A percentile compares a stretch with the other conserved stretches of the same genome.
These are phyloP conservation scores for Streptopelia turtur DNA, from an alignment of 2,797 vertebrate species.

Conservation along the genomic window DNA sequence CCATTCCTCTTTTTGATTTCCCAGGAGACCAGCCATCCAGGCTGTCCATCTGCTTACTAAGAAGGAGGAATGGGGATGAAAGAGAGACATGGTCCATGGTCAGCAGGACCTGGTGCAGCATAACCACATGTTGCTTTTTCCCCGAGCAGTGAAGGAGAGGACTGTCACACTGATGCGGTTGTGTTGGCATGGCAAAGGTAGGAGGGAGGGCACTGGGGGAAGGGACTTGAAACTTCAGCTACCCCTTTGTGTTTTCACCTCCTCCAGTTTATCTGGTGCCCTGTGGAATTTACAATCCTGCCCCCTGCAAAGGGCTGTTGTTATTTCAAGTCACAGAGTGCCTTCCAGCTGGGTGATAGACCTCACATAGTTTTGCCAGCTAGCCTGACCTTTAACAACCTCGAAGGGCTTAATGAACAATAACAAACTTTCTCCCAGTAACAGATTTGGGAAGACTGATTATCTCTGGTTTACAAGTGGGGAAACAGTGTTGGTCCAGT, in stretches of 20 bases:
- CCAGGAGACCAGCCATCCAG: neutral
- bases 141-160: neutral
- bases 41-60: neutral
- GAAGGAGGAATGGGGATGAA: neutral
- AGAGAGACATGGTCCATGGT: fast-evolving
- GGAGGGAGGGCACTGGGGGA: neutral
- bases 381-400: neutral
- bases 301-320: neutral
- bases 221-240: neutral
- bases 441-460: neutral
- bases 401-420: neutral
- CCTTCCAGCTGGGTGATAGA: neutral
- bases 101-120: neutral
- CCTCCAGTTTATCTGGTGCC: slow-evolving; percentile 32
- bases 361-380: neutral
- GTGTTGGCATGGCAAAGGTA: slow-evolving; percentile 31
- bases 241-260: slow-evolving; percentile 29
- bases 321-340: neutral
- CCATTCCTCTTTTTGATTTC: neutral
- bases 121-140: neutral
- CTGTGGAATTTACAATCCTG: slow-evolving; percentile 21
- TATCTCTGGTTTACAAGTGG: neutral
- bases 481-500: neutral
- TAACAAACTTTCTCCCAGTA: slow-evolving; percentile 39
- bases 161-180: neutral